A percentile compares a stretch with the other conserved stretches of the same genome.
phyloP scores from a whole-genome alignment of 2,888 invertebrate genomes.

The Himalopsyche kuldschensis region DNA sequence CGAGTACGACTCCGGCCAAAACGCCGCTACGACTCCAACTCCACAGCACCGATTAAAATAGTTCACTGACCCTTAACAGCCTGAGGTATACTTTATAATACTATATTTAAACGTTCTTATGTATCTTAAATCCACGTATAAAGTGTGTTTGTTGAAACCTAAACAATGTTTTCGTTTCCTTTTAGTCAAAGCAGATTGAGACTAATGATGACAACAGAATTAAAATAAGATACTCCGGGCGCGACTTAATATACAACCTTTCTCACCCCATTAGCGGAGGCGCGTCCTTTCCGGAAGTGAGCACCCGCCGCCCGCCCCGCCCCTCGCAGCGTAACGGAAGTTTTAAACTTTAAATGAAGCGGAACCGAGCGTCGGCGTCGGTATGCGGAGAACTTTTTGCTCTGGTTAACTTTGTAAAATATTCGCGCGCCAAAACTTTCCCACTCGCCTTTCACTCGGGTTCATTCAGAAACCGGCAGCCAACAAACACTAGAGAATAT shows the following conservation, averaged over 20 bases:
- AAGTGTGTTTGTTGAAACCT: too few relatives aligned
- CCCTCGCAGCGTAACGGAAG: constrained; percentile 7
- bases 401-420: constrained; percentile 31
- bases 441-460: neutral
- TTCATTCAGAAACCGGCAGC: neutral
- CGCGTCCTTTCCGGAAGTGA: neutral
- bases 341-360: constrained; percentile 31
- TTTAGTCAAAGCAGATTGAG: too few relatives aligned
- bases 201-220: too few relatives aligned
- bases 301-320: neutral
- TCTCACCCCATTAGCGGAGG: neutral
- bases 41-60: too few relatives aligned
- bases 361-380: constrained; percentile 21
- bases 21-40: too few relatives aligned
- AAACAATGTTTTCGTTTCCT: too few relatives aligned
- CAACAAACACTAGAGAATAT: neutral
- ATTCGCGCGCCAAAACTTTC: constrained; percentile 27
- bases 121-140: too few relatives aligned
- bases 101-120: too few relatives aligned
- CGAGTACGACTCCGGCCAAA: too few relatives aligned
- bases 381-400: constrained; percentile 26
- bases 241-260: neutral
- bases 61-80: too few relatives aligned
- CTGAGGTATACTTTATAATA: too few relatives aligned
- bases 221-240: neutral